A percentile compares a stretch with the other conserved stretches of the same genome.
These are phyloP conservation scores for Parazoanthus swiftii DNA, from an alignment of 92 coral and sea anemone genomes.

Conservation along the genomic window DNA sequence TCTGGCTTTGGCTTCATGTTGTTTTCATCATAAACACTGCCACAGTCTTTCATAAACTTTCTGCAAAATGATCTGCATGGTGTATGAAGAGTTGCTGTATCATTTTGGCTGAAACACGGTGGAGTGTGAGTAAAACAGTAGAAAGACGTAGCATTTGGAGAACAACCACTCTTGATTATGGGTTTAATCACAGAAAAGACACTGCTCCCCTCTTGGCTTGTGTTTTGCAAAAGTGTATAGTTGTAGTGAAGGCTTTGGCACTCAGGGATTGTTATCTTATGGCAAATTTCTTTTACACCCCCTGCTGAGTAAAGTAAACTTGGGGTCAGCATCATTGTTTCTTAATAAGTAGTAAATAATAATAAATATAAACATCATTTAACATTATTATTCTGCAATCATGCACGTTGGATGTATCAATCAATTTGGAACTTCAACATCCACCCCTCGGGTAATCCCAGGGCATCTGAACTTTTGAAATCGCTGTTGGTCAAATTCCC, in stretches of 20 bases:
- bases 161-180: not conserved
- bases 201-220: not conserved
- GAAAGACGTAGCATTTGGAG: not conserved
- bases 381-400: too few species aligned
- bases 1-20: not conserved
- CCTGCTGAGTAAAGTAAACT: not conserved
- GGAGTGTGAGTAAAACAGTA: conserved; percentile 11
- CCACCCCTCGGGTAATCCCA: too few species aligned
- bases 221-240: conserved; percentile 3
- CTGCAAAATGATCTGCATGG: conserved; percentile 10
- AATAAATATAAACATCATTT: too few species aligned
- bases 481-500: too few species aligned
- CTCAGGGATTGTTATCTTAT: not conserved
- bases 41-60: conserved; percentile 1
- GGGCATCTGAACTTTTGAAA: too few species aligned
- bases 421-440: too few species aligned
- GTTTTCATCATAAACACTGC: not conserved
- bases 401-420: too few species aligned
- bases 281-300: not conserved
- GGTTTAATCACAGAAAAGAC: not conserved
- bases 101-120: conserved; percentile 13
- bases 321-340: not conserved
- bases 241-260: conserved; percentile 8
- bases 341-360: too few species aligned
- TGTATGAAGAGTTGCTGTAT: not conserved